These are phyloP conservation scores for Lepilemur septentrionalis DNA, from an alignment of 2,797 vertebrate genomes.

Conservation along the genomic window DNA sequence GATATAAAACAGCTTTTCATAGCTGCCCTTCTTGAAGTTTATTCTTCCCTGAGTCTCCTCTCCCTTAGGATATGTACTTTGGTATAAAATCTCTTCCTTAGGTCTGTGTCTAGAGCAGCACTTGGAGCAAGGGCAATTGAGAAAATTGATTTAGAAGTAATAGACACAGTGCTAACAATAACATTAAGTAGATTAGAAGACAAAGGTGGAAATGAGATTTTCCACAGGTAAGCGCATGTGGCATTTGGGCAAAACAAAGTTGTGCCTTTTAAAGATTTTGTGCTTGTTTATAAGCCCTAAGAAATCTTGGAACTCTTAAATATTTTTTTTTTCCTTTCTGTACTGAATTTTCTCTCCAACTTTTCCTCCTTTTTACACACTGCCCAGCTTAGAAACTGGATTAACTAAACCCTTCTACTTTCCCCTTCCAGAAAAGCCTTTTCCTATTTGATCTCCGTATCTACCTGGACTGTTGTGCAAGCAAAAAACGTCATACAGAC, in stretches of 20 bases:
- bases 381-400: not conserved
- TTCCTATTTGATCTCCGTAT: not conserved
- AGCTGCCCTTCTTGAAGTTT: not conserved
- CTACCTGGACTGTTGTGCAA: not conserved
- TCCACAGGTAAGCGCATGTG: rapidly evolving
- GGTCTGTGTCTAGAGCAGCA: not conserved
- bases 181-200: not conserved
- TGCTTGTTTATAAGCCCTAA: not conserved
- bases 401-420: not conserved
- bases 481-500: not conserved
- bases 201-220: not conserved
- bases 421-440: not conserved
- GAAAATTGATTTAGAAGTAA: not conserved
- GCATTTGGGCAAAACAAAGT: not conserved
- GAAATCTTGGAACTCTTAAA: not conserved
- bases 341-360: not conserved
- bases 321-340: not conserved
- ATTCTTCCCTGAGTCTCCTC: not conserved
- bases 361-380: not conserved
- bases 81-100: not conserved
- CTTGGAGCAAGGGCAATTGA: not conserved
- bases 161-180: not conserved
- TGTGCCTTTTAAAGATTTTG: not conserved
- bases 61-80: not conserved
- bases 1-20: not conserved